Conservation (phyloP, 2,888 invertebrate genomes). For the Drosophila seclusa region DNA sequence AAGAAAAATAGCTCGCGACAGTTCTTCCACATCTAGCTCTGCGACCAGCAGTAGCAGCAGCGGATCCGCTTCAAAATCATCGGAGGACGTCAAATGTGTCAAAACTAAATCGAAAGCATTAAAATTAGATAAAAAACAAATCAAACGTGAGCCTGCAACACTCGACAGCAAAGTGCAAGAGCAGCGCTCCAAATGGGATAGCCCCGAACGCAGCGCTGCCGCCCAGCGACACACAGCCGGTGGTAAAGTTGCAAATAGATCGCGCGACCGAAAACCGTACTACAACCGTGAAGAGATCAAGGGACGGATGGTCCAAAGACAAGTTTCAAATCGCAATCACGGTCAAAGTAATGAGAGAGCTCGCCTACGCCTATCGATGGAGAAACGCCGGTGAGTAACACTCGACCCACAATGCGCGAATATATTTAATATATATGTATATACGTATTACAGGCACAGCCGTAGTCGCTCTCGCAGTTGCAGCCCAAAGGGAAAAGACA, state of each 20-base stretch:
- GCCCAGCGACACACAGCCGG: constrained; percentile 29
- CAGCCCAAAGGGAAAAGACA: constrained; percentile 65
- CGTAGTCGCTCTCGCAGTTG: constrained; percentile 63
- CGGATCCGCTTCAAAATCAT: constrained; percentile 38
- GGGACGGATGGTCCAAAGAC: too few species aligned
- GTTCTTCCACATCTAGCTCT: constrained; percentile 32
- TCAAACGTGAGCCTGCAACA: constrained; percentile 13
- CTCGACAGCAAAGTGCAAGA: constrained; percentile 49
- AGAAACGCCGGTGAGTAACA: constrained; percentile 59
- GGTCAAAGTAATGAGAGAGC: constrained; percentile 26
- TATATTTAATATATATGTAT: not conserved
- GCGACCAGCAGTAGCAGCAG: constrained; percentile 35
- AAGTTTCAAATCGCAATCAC: too few species aligned
- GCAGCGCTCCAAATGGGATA: constrained; percentile 81
- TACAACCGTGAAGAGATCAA: too few species aligned
- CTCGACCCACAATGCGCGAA: not conserved
- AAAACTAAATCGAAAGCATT: constrained; percentile 11
- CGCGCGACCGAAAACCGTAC: constrained; percentile 8
- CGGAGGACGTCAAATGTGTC: constrained; percentile 20
- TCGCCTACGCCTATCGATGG: constrained; percentile 57
- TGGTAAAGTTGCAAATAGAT: constrained; percentile 25
- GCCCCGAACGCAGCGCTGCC: constrained; percentile 58
- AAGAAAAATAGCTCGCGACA: constrained; percentile 24
- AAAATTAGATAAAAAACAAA: constrained; percentile 16
- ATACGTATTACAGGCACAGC: constrained; percentile 29